A percentile compares a stretch with the other conserved stretches of the same genome.
Evolutionary conservation across 2,888 invertebrate species (phyloP).

Genomic region (Cephus pygmeus): DNA sequence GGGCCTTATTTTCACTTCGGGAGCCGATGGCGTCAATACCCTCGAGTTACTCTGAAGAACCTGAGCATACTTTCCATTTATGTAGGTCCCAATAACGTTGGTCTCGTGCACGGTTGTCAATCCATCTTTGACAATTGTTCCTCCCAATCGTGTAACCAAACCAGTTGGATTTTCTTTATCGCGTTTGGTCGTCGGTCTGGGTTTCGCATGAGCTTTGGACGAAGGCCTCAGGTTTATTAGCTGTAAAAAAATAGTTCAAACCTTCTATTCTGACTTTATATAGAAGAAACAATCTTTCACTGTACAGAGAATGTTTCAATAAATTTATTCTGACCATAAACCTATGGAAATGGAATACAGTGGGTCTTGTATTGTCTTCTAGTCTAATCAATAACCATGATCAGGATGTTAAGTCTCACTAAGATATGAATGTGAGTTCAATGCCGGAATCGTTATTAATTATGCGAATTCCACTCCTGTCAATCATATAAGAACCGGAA

Average conservation of each 20-base stretch:
- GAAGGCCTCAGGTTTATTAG: constrained; percentile 81
- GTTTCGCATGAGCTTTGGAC: constrained; percentile 69
- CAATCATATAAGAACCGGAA: not conserved
- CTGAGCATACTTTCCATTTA: constrained; percentile 90
- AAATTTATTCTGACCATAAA: not conserved
- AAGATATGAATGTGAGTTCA: not conserved
- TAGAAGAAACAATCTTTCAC: not conserved
- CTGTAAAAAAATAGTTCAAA: constrained; percentile 39
- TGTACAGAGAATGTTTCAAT: not conserved
- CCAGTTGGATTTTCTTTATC: constrained; percentile 81
- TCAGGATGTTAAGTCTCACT: not conserved
- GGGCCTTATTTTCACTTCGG: constrained; percentile 75
- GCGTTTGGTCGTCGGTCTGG: constrained; percentile 66
- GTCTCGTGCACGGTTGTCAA: constrained; percentile 88
- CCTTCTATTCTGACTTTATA: not conserved
- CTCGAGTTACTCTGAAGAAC: constrained; percentile 84
- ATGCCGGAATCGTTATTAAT: not conserved
- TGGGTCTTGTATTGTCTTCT: not conserved
- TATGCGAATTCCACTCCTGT: not conserved
- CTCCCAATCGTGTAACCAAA: constrained; percentile 85
- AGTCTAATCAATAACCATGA: not conserved
- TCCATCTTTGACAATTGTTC: constrained; percentile 85
- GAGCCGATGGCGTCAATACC: constrained; percentile 63
- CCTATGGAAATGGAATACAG: not conserved
- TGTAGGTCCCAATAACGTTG: constrained; percentile 89